Conservation (phyloP, 2,888 invertebrate genomes). For the Podotricha telesiphe region DNA sequence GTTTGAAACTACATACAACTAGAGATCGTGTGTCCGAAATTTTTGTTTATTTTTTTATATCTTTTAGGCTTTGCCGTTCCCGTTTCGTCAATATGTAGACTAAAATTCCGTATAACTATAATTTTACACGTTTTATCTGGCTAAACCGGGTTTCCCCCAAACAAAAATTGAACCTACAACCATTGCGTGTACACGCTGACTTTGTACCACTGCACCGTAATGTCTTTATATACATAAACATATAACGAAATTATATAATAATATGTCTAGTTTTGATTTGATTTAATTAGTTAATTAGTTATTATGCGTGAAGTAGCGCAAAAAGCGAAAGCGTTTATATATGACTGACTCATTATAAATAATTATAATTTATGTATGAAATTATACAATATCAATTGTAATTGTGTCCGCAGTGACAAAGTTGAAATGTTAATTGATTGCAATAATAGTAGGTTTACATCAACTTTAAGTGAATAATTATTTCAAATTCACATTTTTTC, state of each 20-base stretch:
- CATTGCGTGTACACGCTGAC: background rate
- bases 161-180: background rate
- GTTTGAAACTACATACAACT: too few relatives aligned
- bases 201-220: background rate
- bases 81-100: too few relatives aligned
- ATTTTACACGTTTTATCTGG: too few relatives aligned
- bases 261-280: conserved; percentile 11
- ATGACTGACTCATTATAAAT: background rate
- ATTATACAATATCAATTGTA: background rate
- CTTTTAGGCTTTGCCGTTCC: too few relatives aligned
- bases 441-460: too few relatives aligned
- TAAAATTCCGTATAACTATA: too few relatives aligned
- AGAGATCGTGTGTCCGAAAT: too few relatives aligned
- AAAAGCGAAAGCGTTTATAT: conserved; percentile 22
- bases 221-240: background rate
- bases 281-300: conserved; percentile 6
- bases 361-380: background rate
- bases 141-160: background rate
- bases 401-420: background rate
- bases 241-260: background rate
- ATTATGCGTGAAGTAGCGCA: conserved; percentile 15
- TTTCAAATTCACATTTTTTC: too few relatives aligned
- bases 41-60: too few relatives aligned
- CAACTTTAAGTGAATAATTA: too few relatives aligned
- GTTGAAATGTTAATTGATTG: background rate